Base-by-base conservation (phyloP, 2,797 vertebrate species). In the Crocodylus rhombifer region DNA sequence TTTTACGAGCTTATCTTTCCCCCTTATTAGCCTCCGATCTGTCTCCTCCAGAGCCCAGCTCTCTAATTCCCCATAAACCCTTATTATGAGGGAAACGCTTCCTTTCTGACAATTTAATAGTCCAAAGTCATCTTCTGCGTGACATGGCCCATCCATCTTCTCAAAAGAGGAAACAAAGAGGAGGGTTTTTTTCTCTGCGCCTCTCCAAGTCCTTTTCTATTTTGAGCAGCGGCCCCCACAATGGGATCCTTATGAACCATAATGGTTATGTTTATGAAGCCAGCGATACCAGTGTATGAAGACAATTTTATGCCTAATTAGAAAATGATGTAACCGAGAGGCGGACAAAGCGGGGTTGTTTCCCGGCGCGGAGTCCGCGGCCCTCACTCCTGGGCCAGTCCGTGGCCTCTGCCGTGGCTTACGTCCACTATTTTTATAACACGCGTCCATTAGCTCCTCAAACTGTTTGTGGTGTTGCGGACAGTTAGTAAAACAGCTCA, bases 51-150 rank as follows among this genome's bases (percentile, higher is more conserved):
- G 96, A 95, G 97, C 94, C 97, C 97, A 98, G 98, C 98, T 98
- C 98, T 97, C 98, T 98, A 98, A 98, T 98, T 98, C 98, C 98
- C 98, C 94, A 91, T 95, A 97, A 98, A 97, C 97, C 96, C 95
- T 80, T 98, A 98, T 98, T 98, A 98, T 98, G 98, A 98, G 98
- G 98, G 97, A 98, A 98, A 98, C 98, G 98, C 98, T 98, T 98
- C 97, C 98, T 98, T 98, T 98, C 98, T 98, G 99, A 99, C 99
- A 99, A 98, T 99, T 98, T 99, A 99, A 99, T 99, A 98, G 98
- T 98, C 98, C 98, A 98, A 98, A 99, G 98, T 98, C 99, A 99
- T 99, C 99, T 98, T 99, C 98, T 98, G 98, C 96, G 96, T 98
- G 99, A 99, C 99, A 99, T 94, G 97, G 97, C 97, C 98, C 98